These are phyloP conservation scores for Odontothrips loti DNA, from an alignment of 2,888 invertebrate genomes.

Conservation along the genomic window DNA sequence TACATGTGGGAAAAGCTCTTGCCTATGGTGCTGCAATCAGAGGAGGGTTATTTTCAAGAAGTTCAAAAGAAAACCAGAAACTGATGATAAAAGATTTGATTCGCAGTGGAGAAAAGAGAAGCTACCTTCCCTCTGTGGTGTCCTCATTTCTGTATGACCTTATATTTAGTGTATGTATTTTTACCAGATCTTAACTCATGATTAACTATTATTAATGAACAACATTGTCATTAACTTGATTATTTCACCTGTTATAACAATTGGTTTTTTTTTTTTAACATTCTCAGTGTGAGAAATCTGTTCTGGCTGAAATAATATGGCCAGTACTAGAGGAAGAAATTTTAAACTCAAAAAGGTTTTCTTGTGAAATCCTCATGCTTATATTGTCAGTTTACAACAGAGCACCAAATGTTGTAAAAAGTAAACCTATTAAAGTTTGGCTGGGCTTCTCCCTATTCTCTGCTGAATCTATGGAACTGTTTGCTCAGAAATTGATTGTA, in stretches of 20 bases:
- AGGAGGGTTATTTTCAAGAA: background rate
- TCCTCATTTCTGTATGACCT: background rate
- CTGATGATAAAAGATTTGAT: slow-evolving; percentile 27
- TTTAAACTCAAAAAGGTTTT: slow-evolving; percentile 45
- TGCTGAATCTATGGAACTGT: slow-evolving; percentile 53
- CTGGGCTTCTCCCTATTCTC: slow-evolving; percentile 57
- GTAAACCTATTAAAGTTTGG: slow-evolving; percentile 53
- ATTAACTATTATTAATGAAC: no score
- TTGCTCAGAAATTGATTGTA: slow-evolving; percentile 62
- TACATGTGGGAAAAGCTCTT: background rate
- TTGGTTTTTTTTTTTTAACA: slow-evolving; percentile 20
- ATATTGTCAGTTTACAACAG: slow-evolving; percentile 47
- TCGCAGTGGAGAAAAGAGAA: background rate
- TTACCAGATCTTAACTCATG: no score
- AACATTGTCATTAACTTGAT: background rate
- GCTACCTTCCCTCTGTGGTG: background rate
- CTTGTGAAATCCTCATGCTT: no score
- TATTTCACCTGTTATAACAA: background rate
- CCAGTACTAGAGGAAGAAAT: slow-evolving; percentile 57
- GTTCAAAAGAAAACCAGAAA: background rate
- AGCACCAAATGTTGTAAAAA: slow-evolving; percentile 52
- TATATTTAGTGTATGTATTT: background rate
- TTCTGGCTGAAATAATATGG: slow-evolving; percentile 58
- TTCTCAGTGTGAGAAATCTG: slow-evolving; percentile 52
- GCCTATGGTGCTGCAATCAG: background rate